Base-by-base conservation (phyloP, 2,888 invertebrate genomes). In the Osmoderma eremita region DNA sequence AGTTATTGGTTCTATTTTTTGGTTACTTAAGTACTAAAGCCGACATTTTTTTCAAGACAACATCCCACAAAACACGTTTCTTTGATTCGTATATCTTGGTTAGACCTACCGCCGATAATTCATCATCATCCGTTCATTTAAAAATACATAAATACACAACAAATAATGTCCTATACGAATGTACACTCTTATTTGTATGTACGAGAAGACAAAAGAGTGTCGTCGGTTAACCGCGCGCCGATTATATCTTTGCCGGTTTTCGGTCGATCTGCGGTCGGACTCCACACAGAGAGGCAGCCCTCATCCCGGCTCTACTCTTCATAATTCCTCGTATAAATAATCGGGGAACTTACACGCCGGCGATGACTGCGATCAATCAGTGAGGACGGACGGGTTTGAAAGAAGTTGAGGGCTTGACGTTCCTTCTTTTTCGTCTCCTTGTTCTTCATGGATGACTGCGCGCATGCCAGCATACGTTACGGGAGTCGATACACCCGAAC, bases 341-440 rank as follows among this genome's bases (percentile, higher is more conserved):
- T 65, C 49, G 13, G 13, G 49, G 65, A 56, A 49, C 58, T 65
- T 65, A 48, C 65, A 56, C 41, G 58, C 45, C 65, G 49, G 65
- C 49, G 65, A 65, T 65, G 65, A 65, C 65, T 65, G 53, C 65
- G 48, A 65, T 65, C 65, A 65, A 65, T 65, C 65, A 65, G 56
- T 49, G 41, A 10, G 38, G 22, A 22, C 41, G 45, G 24, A 45
- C 13, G 45, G 22, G 48, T 65, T 51, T 13, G 38, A 45, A 65
- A 45, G 20, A 41, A 24, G 17, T 45, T 54, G 51, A 65, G 15
- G 30, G 65, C 24, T 54, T 45, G 48, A 53, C 65, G 56, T 65
- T 65, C 36, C 65, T 65, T 51, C 65, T 69, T 63, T 68, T 53
- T 51, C 65, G 65, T 30, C 10, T 30, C 10, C 30, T 30, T 30